phyloP scores from a whole-genome alignment of 2,113 vertebrate species.

The Otus sunia region DNA sequence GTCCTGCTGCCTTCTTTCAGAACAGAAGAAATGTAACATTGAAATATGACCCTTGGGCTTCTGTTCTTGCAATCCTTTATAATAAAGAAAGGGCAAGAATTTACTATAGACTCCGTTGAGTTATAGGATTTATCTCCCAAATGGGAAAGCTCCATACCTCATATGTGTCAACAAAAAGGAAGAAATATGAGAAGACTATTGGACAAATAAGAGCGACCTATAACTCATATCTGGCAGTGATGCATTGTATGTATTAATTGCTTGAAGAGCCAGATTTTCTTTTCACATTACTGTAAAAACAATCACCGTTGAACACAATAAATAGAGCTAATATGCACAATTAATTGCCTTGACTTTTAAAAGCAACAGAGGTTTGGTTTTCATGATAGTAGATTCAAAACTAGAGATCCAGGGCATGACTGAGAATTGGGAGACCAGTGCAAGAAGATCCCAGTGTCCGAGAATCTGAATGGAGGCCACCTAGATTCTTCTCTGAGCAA shows the following conservation, averaged over 20 bases:
- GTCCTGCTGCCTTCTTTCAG: constrained; percentile 60
- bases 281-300: constrained; percentile 54
- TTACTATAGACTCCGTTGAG: constrained; percentile 61
- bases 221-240: constrained; percentile 43
- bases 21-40: constrained; percentile 54
- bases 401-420: neutral
- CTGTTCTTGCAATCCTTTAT: constrained; percentile 52
- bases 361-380: neutral
- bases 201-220: constrained; percentile 38
- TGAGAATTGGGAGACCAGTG: neutral
- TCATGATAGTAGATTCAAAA: neutral
- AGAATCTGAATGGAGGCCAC: neutral
- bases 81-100: constrained; percentile 66
- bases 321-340: constrained; percentile 11
- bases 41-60: constrained; percentile 69
- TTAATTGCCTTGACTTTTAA: constrained; percentile 1
- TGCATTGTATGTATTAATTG: constrained; percentile 54
- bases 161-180: constrained; percentile 36
- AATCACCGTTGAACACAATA: constrained; percentile 33
- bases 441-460: neutral
- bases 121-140: constrained; percentile 70
- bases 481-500: neutral
- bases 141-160: constrained; percentile 57
- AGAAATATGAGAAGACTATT: constrained; percentile 37
- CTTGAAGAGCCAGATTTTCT: constrained; percentile 57